These are phyloP conservation scores for Drosophila neocordata DNA, from an alignment of 1,140 invertebrate species.

Conservation along the genomic window DNA sequence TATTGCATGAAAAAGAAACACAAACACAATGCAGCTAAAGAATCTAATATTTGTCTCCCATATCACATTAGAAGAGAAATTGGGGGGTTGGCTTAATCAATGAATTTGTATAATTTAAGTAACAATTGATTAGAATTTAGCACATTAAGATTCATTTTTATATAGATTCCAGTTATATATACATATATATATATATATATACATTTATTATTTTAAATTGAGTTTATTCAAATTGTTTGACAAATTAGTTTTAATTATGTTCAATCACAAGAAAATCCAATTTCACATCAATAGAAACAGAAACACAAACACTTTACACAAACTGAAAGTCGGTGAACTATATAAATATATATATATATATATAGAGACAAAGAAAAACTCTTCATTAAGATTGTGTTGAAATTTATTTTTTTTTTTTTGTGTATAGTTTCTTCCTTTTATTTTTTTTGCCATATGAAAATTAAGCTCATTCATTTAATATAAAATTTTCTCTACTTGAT, in stretches of 20 bases:
- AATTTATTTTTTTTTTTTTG: neutral
- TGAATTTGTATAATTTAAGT: neutral
- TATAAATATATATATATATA: neutral
- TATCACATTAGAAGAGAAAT: neutral
- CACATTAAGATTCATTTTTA: conserved; percentile 7
- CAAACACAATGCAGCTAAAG: too few species aligned
- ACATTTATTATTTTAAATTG: neutral
- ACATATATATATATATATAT: neutral
- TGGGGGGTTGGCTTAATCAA: conserved; percentile 14
- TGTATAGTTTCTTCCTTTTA: neutral
- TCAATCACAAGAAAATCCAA: neutral
- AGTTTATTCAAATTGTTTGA: neutral
- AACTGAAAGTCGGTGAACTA: conserved; percentile 21
- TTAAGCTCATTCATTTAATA: conserved; percentile 76
- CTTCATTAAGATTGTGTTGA: conserved; percentile 1
- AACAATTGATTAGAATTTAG: neutral
- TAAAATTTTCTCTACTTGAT: conserved; percentile 67
- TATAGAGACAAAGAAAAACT: conserved; percentile 25
- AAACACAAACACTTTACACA: conserved; percentile 4
- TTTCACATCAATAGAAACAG: too few species aligned
- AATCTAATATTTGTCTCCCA: too few species aligned
- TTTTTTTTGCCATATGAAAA: conserved; percentile 55
- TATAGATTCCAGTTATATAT: conserved; percentile 2
- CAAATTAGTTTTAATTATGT: neutral
- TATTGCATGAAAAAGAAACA: conserved; percentile 57